Conservation (phyloP, 23 tunicate species). For the Styela clava region DNA sequence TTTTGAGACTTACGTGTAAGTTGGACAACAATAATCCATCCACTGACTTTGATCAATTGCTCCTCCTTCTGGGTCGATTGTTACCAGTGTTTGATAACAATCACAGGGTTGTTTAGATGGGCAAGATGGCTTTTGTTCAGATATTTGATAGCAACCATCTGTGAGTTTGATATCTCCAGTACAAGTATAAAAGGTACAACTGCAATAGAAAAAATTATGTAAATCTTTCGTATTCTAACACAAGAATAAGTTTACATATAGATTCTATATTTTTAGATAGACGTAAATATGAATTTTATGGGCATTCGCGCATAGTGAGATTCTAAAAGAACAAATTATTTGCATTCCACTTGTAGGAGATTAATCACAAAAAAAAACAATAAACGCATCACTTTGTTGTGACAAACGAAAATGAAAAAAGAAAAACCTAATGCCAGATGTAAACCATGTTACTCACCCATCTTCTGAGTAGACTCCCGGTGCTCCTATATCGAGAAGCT, state of each 20-base stretch:
- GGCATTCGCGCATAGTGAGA: no score
- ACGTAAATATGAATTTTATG: no score
- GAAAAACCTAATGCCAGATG: no score
- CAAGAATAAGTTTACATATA: no score
- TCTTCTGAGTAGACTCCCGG: not conserved
- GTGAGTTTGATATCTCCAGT: not conserved
- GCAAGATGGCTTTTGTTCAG: slow-evolving; percentile 9
- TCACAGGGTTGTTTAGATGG: not conserved
- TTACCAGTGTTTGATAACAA: slow-evolving; percentile 13
- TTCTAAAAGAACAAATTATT: no score
- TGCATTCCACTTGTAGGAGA: no score
- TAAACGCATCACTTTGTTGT: no score
- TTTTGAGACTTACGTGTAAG: slow-evolving; percentile 1
- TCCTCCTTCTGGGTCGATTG: not conserved
- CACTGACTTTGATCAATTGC: slow-evolving; percentile 2
- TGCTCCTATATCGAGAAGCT: not conserved
- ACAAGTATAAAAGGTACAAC: not conserved
- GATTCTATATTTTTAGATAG: no score
- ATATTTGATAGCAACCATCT: slow-evolving; percentile 10
- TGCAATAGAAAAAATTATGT: no score
- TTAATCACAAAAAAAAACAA: no score
- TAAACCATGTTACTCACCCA: not conserved
- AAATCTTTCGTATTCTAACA: no score
- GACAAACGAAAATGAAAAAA: no score
- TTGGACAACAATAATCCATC: not conserved